A percentile compares a stretch with the other conserved stretches of the same genome.
phyloP scores from a whole-genome alignment of 1,140 invertebrate genomes.

The Eumaeus atala region DNA sequence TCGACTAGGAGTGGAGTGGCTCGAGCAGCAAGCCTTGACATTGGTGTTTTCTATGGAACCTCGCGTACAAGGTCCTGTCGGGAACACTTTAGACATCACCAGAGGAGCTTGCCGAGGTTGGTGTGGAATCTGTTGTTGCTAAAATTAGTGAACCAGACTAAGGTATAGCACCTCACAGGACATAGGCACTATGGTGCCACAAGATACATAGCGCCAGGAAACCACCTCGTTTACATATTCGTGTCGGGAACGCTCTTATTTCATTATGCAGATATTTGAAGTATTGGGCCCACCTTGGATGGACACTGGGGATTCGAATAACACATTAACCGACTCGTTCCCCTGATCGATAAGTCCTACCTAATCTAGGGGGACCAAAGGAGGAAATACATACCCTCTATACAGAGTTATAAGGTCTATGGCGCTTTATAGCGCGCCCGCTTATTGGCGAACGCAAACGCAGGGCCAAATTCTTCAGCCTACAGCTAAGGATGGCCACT shows the following conservation, averaged over 20 bases:
- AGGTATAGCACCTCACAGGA: constrained; percentile 13
- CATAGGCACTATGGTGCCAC: constrained; percentile 10
- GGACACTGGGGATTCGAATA: constrained; percentile 7
- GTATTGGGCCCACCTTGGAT: constrained; percentile 10
- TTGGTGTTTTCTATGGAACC: no score
- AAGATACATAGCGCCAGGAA: background rate
- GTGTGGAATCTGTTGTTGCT: background rate
- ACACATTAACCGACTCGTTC: constrained; percentile 1
- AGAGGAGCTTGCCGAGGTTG: constrained; percentile 2
- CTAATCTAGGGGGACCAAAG: no score
- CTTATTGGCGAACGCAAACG: no score
- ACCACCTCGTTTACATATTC: background rate
- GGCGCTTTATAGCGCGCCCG: no score
- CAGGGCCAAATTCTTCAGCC: no score
- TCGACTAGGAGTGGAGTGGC: no score
- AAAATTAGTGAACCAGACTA: constrained; percentile 2
- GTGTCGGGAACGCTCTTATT: background rate
- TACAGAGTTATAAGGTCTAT: no score
- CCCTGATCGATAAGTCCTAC: background rate
- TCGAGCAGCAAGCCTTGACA: no score
- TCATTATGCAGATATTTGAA: background rate
- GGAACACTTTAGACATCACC: no score
- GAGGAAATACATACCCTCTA: no score
- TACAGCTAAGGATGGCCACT: no score
- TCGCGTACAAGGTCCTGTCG: no score